These are phyloP conservation scores for Macrosoma leucophasiata DNA, from an alignment of 2,888 invertebrate species.

Conservation along the genomic window DNA sequence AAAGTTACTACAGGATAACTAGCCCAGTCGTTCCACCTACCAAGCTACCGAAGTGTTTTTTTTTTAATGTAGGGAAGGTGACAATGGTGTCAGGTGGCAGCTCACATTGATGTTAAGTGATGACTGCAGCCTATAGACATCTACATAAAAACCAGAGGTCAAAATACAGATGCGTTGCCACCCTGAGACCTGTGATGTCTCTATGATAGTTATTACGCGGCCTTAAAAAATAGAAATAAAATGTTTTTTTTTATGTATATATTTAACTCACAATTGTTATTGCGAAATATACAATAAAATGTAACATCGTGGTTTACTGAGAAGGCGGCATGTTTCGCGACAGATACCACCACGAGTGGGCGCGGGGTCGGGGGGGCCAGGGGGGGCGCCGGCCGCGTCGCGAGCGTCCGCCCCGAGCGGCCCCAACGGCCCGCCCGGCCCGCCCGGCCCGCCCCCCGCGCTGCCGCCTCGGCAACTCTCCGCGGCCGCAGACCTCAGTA, in stretches of 20 bases:
- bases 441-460: conserved; percentile 59
- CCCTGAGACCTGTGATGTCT: too few species aligned
- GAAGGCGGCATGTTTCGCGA: not conserved
- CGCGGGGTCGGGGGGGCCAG: conserved; percentile 13
- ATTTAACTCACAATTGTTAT: not conserved
- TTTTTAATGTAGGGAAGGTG: too few species aligned
- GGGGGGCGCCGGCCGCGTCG: conserved; percentile 3
- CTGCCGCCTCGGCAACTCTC: conserved; percentile 76
- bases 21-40: too few species aligned
- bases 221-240: not conserved
- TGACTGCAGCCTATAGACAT: too few species aligned
- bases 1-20: too few species aligned
- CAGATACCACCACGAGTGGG: conserved; percentile 56
- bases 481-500: conserved; percentile 59
- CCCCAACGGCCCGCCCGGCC: conserved; percentile 44
- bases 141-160: too few species aligned
- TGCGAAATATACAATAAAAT: not conserved
- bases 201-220: too few species aligned
- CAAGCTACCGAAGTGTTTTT: too few species aligned
- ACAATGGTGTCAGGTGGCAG: too few species aligned
- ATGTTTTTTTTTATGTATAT: not conserved
- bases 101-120: too few species aligned
- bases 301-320: too few species aligned
- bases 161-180: too few species aligned
- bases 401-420: conserved; percentile 13